Percentiles rank a stretch among this genome's conserved stretches.
Evolutionary conservation across 2,797 vertebrate genomes (phyloP).

Genomic region (Chloroceryle inda): DNA sequence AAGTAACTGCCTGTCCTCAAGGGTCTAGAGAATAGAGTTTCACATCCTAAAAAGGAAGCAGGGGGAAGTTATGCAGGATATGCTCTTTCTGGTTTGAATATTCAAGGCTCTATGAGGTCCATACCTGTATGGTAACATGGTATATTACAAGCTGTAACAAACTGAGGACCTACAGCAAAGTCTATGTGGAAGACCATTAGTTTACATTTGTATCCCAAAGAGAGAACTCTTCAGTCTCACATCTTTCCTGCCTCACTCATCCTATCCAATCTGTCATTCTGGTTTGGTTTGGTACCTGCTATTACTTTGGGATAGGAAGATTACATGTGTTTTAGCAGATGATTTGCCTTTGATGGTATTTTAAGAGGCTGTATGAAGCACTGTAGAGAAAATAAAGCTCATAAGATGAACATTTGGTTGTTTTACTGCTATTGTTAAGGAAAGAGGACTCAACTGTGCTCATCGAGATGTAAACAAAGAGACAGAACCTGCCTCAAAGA

Average conservation of each 20-base stretch:
- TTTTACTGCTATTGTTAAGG: background rate
- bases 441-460: background rate
- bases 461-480: background rate
- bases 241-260: background rate
- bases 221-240: background rate
- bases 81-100: background rate
- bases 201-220: background rate
- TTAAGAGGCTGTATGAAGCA: background rate
- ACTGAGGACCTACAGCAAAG: background rate
- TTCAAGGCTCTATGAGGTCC: background rate
- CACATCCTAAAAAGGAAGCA: background rate
- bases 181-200: background rate
- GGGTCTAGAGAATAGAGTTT: background rate
- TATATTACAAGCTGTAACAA: background rate
- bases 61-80: background rate
- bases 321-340: background rate
- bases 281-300: background rate
- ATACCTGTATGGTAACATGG: background rate
- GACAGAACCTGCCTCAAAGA: background rate
- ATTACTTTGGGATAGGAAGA: background rate
- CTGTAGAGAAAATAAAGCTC: background rate
- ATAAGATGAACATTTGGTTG: background rate
- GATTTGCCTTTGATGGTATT: background rate
- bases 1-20: background rate
- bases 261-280: background rate